Evolutionary conservation across 2,797 vertebrate genomes (phyloP).

Genomic region (Margarornis squamiger): DNA sequence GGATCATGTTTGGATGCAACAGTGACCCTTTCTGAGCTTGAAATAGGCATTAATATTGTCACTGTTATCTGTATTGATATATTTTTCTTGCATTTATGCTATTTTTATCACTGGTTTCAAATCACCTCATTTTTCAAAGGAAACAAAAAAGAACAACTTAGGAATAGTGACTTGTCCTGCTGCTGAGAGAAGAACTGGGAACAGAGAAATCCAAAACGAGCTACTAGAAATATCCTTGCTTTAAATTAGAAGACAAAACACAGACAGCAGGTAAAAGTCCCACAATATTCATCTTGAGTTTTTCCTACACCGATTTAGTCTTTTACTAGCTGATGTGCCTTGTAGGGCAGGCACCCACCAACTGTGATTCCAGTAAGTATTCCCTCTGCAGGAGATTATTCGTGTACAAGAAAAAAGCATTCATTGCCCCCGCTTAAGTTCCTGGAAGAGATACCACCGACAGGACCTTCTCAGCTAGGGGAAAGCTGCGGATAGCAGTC

Average conservation of each 20-base stretch:
- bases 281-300: not conserved
- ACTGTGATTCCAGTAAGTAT: not conserved
- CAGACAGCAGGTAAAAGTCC: not conserved
- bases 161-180: not conserved
- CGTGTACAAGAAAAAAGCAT: not conserved
- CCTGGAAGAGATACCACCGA: no score
- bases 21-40: not conserved
- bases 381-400: not conserved
- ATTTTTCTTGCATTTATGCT: not conserved
- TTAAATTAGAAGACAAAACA: not conserved
- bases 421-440: not conserved
- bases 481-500: not conserved
- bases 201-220: not conserved
- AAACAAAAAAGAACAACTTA: not conserved
- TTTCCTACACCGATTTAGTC: not conserved
- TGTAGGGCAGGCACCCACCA: not conserved
- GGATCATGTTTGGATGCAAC: not conserved
- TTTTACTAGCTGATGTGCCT: not conserved
- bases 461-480: rapidly evolving
- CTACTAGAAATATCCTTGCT: not conserved
- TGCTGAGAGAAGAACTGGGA: not conserved
- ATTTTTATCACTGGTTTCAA: not conserved
- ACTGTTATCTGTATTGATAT: not conserved
- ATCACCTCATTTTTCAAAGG: not conserved
- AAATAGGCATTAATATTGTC: not conserved